Base-by-base conservation (phyloP, 1,140 invertebrate species). In the Tachypleus tridentatus region DNA sequence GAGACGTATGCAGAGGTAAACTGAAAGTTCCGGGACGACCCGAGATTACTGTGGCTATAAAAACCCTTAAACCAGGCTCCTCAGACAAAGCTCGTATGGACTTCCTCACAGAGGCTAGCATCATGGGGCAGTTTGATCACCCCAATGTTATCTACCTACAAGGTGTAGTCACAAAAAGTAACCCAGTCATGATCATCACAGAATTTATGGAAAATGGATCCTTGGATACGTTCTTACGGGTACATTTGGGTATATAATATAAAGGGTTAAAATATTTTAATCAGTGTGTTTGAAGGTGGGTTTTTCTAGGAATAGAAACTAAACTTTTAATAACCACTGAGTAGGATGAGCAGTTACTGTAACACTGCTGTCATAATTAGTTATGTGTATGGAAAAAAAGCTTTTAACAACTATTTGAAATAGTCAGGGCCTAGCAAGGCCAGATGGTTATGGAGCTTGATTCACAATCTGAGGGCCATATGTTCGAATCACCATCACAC, bases 141-240 rank as follows among this genome's bases (percentile, higher is more conserved):
- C 92, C 93, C 3, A 99, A 99, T 82, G 96, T 99, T 58, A 98
- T 99, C 77, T 97, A 96, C 77, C 83, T 99, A 5, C 94, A 99
- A 81, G 97, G 97, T 50, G 97, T 99, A 49, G 97, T 99, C 50
- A 99, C 96, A n/a, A 96, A 97, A 76, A 93, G 88, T 62, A 97
- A 98, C 80, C 96, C 97, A 6, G 95, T 98, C 57, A 99, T 99
- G 96, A 99, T 99, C 65, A 95, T 99, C 62, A 98, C 96, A 48
- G 97, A 99, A 77, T 99, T 94, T 74, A 99, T 99, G 96, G 93
- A 98, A 75, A 98, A 99, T 80, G 97, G 97, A 11, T 97, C 95
- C 29, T 78, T 99, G 64, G 97, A 99, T 77, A 94, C 94, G n/a
- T 99, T 98, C 78, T 81, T 99, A 62, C 85, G 95, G 73, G 87